Evolutionary conservation across 2,797 vertebrate genomes (phyloP).

Genomic region (Petrocephalus schoutedeni): DNA sequence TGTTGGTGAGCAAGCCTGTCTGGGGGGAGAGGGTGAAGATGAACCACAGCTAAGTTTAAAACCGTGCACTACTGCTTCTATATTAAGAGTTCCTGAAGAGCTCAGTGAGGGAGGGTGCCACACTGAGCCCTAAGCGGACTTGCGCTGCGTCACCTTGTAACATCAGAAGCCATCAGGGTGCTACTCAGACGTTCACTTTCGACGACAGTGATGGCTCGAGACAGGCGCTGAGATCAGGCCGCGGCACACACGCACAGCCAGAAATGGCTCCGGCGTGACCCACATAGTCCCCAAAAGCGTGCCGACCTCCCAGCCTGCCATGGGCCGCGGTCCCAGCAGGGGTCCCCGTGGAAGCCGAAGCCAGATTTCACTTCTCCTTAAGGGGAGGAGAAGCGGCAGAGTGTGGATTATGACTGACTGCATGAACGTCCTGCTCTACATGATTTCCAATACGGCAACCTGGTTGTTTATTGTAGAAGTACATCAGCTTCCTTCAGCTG

Average conservation of each 20-base stretch:
- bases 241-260: background rate
- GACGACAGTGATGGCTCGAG: background rate
- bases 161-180: background rate
- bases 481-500: background rate
- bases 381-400: background rate
- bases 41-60: background rate
- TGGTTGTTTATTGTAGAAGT: background rate
- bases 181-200: background rate
- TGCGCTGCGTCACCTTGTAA: background rate
- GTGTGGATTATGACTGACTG: background rate
- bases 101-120: background rate
- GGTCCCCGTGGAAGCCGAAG: slow-evolving; percentile 26
- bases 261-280: slow-evolving; percentile 26
- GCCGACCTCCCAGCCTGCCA: slow-evolving; percentile 35
- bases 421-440: background rate
- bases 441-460: background rate
- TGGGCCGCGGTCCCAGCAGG: slow-evolving; percentile 22
- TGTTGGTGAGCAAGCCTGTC: background rate
- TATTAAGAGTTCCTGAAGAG: background rate
- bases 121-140: background rate
- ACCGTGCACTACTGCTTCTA: background rate
- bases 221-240: background rate
- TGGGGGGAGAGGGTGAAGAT: background rate
- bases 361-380: slow-evolving; percentile 12
- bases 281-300: slow-evolving; percentile 33